phyloP scores from a whole-genome alignment of 2,888 invertebrate genomes.

The Euphydryas editha region DNA sequence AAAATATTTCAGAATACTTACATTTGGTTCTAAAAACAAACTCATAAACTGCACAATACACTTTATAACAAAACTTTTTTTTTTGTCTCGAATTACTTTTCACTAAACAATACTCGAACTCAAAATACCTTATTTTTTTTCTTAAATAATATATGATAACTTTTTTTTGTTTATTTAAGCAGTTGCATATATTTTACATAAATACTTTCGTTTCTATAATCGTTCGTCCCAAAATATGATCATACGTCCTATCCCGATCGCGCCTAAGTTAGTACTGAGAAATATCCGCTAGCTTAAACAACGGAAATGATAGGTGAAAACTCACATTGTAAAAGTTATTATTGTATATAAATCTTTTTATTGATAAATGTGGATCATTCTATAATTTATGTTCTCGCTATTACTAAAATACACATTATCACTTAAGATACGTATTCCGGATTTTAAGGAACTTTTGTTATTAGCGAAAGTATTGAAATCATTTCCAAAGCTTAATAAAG shows the following conservation, averaged over 20 bases:
- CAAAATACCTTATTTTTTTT: background rate
- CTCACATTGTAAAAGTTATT: background rate
- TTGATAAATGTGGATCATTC: too few relatives aligned
- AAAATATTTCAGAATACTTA: background rate
- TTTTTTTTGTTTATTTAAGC: too few relatives aligned
- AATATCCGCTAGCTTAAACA: background rate
- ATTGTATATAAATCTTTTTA: background rate
- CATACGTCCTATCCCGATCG: constrained; percentile 16
- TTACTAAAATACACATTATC: too few relatives aligned
- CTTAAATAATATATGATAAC: background rate
- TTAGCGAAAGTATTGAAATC: too few relatives aligned
- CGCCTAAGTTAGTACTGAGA: constrained; percentile 22
- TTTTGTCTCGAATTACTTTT: background rate
- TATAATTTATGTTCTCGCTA: too few relatives aligned
- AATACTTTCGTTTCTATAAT: background rate
- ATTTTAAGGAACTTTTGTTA: too few relatives aligned
- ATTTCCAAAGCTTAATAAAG: too few relatives aligned
- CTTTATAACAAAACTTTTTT: background rate
- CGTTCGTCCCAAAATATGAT: background rate
- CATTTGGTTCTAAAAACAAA: background rate
- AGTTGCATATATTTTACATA: background rate
- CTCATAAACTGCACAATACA: background rate
- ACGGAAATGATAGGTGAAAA: background rate
- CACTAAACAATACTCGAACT: background rate
- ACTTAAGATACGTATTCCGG: too few relatives aligned